These are phyloP conservation scores for Stratiolaelaps scimitus DNA, from an alignment of 1,140 invertebrate species.

Conservation along the genomic window DNA sequence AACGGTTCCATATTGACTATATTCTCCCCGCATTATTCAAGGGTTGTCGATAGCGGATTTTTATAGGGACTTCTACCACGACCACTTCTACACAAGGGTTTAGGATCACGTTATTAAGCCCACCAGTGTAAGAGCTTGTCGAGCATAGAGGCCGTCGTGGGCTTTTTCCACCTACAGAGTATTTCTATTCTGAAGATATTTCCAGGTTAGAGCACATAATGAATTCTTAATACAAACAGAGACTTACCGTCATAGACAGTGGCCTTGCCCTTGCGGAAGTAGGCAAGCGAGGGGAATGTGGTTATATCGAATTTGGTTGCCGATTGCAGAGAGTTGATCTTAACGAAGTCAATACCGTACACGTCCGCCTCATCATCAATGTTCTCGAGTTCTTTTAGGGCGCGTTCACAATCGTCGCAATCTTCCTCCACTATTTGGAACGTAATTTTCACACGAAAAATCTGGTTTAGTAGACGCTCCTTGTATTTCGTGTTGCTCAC, in stretches of 20 bases:
- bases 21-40: no score
- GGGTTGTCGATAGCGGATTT: no score
- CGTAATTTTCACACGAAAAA: constrained; percentile 30
- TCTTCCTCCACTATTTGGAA: constrained; percentile 63
- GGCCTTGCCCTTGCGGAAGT: constrained; percentile 73
- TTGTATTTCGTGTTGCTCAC: background rate
- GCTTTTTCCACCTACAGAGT: no score
- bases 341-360: constrained; percentile 85
- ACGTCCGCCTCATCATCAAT: constrained; percentile 86
- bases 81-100: no score
- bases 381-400: constrained; percentile 71
- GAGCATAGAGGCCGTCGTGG: no score
- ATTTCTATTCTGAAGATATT: no score
- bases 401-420: constrained; percentile 74
- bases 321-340: constrained; percentile 69
- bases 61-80: no score
- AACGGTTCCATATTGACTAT: no score
- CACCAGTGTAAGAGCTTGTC: no score
- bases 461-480: background rate
- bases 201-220: no score
- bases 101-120: no score
- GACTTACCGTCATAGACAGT: constrained; percentile 62
- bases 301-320: constrained; percentile 66
- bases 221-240: no score
- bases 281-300: constrained; percentile 63